A percentile compares a stretch with the other conserved stretches of the same genome.
Evolutionary conservation across 2,888 invertebrate species (phyloP).

Genomic region (Cerceris ruficornis): DNA sequence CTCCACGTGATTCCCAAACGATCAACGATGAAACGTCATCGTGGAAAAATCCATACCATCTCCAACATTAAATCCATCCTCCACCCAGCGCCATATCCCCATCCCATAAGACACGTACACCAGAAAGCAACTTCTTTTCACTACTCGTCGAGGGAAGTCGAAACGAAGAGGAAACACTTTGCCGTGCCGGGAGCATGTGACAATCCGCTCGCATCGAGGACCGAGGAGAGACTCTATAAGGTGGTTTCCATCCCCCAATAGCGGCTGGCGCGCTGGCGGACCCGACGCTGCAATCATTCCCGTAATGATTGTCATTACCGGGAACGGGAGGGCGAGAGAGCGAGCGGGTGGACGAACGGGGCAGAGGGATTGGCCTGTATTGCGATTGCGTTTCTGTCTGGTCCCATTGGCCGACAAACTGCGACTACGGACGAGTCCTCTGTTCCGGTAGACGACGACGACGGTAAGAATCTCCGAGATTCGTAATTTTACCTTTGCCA

Average conservation of each 20-base stretch:
- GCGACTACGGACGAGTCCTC: constrained; percentile 62
- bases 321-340: constrained; percentile 72
- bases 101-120: background rate
- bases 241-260: constrained; percentile 79
- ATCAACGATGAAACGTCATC: too few relatives aligned
- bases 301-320: constrained; percentile 81
- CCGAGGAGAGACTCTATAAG: constrained; percentile 78
- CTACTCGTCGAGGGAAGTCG: constrained; percentile 30
- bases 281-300: constrained; percentile 80
- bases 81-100: background rate
- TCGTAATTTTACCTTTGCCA: constrained; percentile 48
- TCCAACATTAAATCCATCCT: background rate
- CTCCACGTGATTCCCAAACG: too few relatives aligned
- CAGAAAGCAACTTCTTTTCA: constrained; percentile 4
- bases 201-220: constrained; percentile 80
- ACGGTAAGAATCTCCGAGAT: constrained; percentile 48
- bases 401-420: constrained; percentile 76
- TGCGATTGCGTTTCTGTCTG: constrained; percentile 77
- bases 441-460: constrained; percentile 54
- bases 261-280: constrained; percentile 74
- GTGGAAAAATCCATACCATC: background rate
- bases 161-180: constrained; percentile 58
- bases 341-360: constrained; percentile 68
- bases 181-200: constrained; percentile 70
- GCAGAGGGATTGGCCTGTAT: constrained; percentile 75